phyloP scores from a whole-genome alignment of 2,797 vertebrate genomes.

The Sarcophilus harrisii region DNA sequence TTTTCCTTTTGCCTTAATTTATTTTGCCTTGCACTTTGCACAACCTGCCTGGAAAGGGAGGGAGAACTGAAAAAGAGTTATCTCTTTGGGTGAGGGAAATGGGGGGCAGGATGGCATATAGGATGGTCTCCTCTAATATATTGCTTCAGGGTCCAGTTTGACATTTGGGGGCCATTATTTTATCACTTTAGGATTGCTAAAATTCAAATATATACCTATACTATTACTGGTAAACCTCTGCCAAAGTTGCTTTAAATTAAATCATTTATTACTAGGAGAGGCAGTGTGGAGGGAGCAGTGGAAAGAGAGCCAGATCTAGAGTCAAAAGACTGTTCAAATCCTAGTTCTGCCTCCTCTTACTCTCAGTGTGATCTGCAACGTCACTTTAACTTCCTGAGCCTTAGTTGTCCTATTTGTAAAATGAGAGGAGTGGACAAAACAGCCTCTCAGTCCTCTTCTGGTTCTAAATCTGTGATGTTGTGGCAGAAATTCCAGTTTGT shows the following conservation, averaged over 20 bases:
- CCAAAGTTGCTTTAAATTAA: constrained; percentile 54
- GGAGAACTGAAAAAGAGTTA: constrained; percentile 67
- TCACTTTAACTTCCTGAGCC: background rate
- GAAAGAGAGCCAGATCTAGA: background rate
- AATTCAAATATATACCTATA: constrained; percentile 13
- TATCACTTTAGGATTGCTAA: constrained; percentile 67
- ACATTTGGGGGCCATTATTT: constrained; percentile 63
- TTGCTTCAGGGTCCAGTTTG: constrained; percentile 78
- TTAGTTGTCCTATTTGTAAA: background rate
- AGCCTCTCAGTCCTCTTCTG: background rate
- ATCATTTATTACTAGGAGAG: constrained; percentile 38
- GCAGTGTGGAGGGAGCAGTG: background rate
- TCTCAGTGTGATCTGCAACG: background rate
- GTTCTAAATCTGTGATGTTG: constrained; percentile 17
- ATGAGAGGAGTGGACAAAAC: background rate
- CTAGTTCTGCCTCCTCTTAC: background rate
- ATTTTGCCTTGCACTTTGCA: constrained; percentile 85
- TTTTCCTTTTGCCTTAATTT: constrained; percentile 81
- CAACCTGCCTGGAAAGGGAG: constrained; percentile 79
- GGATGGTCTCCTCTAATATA: background rate
- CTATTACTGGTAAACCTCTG: constrained; percentile 46
- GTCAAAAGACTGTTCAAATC: background rate
- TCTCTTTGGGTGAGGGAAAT: constrained; percentile 64
- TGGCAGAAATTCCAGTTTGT: constrained; percentile 46
- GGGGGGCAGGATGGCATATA: background rate